phyloP scores from a whole-genome alignment of 2,888 invertebrate genomes.

The Apamea monoglypha region DNA sequence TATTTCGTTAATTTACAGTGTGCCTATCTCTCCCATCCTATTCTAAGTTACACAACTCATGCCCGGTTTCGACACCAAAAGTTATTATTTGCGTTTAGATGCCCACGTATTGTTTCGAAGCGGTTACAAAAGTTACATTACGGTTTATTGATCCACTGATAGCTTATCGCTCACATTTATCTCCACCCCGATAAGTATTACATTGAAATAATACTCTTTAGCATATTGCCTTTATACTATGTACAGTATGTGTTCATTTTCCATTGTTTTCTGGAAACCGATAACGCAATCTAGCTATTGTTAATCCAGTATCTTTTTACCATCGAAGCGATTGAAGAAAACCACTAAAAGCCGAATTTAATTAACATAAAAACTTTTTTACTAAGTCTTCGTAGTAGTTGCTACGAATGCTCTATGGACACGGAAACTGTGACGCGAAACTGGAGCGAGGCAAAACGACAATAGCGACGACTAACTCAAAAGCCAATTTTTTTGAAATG shows the following conservation, averaged over 20 bases:
- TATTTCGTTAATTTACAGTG: slow-evolving; percentile 49
- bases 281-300: slow-evolving; percentile 47
- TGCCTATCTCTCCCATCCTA: slow-evolving; percentile 37
- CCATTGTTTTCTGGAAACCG: slow-evolving; percentile 55
- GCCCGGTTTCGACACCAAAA: slow-evolving; percentile 66
- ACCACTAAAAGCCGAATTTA: slow-evolving; percentile 66
- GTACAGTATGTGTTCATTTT: slow-evolving; percentile 41
- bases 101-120: slow-evolving; percentile 64
- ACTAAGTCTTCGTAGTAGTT: slow-evolving; percentile 70
- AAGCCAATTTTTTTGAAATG: slow-evolving; percentile 82
- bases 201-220: slow-evolving; percentile 65
- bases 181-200: slow-evolving; percentile 71
- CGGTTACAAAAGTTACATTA: slow-evolving; percentile 77
- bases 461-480: slow-evolving; percentile 77
- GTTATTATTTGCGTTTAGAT: slow-evolving; percentile 66
- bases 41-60: slow-evolving; percentile 51
- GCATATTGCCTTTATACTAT: slow-evolving; percentile 55
- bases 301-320: slow-evolving; percentile 35
- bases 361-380: slow-evolving; percentile 76
- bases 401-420: slow-evolving; percentile 65
- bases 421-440: slow-evolving; percentile 73
- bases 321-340: slow-evolving; percentile 31
- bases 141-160: slow-evolving; percentile 86
- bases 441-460: slow-evolving; percentile 78
- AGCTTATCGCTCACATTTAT: slow-evolving; percentile 85